Base-by-base conservation (phyloP, 1,140 invertebrate species). In the Papilio xuthus region DNA sequence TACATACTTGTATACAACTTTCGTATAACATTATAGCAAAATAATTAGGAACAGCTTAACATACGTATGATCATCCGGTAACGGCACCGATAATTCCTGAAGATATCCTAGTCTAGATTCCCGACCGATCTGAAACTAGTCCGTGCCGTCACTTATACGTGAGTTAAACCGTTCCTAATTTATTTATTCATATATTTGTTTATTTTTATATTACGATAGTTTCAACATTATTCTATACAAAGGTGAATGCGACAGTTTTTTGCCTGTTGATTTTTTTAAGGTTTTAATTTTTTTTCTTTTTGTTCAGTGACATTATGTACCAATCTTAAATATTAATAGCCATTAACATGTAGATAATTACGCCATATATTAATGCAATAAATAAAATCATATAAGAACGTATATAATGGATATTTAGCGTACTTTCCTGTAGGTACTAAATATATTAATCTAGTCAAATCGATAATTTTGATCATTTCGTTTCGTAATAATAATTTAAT, bases 401-500 rank as follows among this genome's bases (percentile, higher is more conserved):
- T 60, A 60, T 67, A 28, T 28, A 63, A 28, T 67, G 4, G 13
- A 73, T 50, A 73, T 47, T 79, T 83, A 60, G 71, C 56, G 81
- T 82, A 82, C 81, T 74, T 83, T 83, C 84, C 72, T 83, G 80
- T 87, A 87, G 85, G 87, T 89, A 92, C 89, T 92, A 85, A 85
- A 87, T 89, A 87, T 86, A 84, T 87, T 47, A 85, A 85, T 93
- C 92, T 93, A 92, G 92, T 93, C 92, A 93, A 91, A 88, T 88
- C 82, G 88, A 86, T 91, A 83, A 84, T 89, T 88, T 85, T 85
- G 83, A 81, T 80, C 74, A 75, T 75, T 76, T 76, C 53, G 32
- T 76, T 76, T 63, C 20, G 18, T 76, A 73, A 50, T 76, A 73
- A 50, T 47, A 75, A 53, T 75, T 20, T 56, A 73, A 75, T 75